A percentile compares a stretch with the other conserved stretches of the same genome.
Evolutionary conservation across 1,140 invertebrate genomes (phyloP).

Genomic region (Muscidifurax raptorellus): DNA sequence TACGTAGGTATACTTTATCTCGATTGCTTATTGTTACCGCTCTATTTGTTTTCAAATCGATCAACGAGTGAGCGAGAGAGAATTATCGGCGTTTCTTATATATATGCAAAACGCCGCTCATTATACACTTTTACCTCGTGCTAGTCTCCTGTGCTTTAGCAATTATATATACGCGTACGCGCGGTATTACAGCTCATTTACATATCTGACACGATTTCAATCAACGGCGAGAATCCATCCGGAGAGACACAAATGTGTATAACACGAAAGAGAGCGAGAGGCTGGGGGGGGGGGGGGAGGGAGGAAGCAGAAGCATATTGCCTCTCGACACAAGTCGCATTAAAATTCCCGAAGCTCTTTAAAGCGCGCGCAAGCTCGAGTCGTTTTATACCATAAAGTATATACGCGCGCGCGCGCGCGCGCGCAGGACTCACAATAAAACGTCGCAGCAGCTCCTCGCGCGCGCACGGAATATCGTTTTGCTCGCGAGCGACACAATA

Average conservation of each 20-base stretch:
- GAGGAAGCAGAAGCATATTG: too few relatives aligned
- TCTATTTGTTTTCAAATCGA: background rate
- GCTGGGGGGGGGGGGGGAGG: too few relatives aligned
- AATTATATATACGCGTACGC: too few relatives aligned
- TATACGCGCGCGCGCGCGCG: background rate
- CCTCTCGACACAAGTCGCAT: too few relatives aligned
- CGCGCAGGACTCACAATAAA: background rate
- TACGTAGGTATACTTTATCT: background rate
- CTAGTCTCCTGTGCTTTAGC: too few relatives aligned
- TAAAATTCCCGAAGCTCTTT: background rate
- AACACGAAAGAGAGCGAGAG: too few relatives aligned
- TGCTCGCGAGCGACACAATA: background rate
- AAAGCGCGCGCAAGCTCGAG: background rate
- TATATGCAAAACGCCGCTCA: background rate
- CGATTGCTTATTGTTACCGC: background rate
- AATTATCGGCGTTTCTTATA: background rate
- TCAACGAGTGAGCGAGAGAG: too few relatives aligned
- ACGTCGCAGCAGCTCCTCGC: background rate
- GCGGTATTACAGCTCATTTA: too few relatives aligned
- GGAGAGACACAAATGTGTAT: too few relatives aligned
- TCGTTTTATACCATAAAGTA: background rate
- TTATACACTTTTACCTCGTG: background rate
- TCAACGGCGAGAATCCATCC: too few relatives aligned
- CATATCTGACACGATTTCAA: too few relatives aligned
- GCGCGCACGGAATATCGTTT: background rate